Evolutionary conservation across 2,888 invertebrate genomes (phyloP).

Genomic region (Aleiodes alternator): DNA sequence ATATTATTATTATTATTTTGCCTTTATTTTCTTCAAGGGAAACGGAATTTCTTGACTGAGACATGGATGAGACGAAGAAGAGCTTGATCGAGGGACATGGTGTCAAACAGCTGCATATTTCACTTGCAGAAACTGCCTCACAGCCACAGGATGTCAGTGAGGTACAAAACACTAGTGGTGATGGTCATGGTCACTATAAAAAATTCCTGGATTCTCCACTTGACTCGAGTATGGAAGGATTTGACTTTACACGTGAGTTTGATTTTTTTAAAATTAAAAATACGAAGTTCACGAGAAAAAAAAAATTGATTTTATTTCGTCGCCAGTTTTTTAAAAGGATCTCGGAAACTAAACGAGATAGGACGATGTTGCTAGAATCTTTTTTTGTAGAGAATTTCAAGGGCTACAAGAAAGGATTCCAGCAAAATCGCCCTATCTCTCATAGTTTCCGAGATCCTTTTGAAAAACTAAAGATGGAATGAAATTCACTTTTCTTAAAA

Average conservation of each 20-base stretch:
- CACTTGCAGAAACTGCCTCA: constrained; percentile 24
- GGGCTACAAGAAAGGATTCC: too few relatives aligned
- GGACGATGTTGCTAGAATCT: too few relatives aligned
- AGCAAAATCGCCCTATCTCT: too few relatives aligned
- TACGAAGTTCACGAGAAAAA: too few relatives aligned
- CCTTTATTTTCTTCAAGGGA: neutral
- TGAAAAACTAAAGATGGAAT: too few relatives aligned
- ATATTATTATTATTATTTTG: neutral
- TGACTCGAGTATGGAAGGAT: constrained; percentile 30
- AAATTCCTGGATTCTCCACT: constrained; percentile 8
- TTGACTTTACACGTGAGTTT: constrained; percentile 20
- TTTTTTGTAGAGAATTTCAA: too few relatives aligned
- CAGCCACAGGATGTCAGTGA: neutral
- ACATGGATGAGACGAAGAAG: constrained; percentile 34
- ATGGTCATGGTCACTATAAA: neutral
- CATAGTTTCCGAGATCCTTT: too few relatives aligned
- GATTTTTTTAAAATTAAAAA: too few relatives aligned
- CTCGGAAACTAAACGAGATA: too few relatives aligned
- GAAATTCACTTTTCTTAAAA: neutral
- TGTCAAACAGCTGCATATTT: constrained; percentile 38
- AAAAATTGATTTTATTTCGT: too few relatives aligned
- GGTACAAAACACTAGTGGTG: neutral
- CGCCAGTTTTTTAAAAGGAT: too few relatives aligned
- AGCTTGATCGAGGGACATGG: constrained; percentile 33
- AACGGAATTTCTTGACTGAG: neutral